phyloP scores from a whole-genome alignment of 1,140 invertebrate species.

The Zaprionus lachaisei region DNA sequence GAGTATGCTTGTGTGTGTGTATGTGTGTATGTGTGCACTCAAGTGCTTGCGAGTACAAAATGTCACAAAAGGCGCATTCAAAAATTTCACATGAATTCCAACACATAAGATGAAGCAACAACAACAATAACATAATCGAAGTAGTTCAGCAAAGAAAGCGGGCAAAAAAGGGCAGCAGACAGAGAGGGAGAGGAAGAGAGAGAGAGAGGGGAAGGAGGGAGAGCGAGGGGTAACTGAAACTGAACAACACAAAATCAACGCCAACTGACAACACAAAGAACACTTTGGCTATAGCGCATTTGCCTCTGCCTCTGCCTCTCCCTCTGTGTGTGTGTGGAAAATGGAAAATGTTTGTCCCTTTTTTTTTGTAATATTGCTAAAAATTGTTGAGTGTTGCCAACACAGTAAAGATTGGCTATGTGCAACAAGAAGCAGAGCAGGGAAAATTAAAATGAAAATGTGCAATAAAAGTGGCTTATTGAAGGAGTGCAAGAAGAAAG shows the following conservation, averaged over 20 bases:
- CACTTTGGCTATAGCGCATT: constrained; percentile 34
- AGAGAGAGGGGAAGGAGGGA: not conserved
- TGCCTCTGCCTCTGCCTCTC: not conserved
- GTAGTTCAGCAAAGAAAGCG: constrained; percentile 34
- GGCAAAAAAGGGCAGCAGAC: not conserved
- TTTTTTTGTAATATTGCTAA: constrained; percentile 44
- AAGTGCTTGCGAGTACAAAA: constrained; percentile 42
- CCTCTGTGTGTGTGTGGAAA: constrained; percentile 7
- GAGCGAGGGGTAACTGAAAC: constrained; percentile 19
- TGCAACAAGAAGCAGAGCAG: not conserved
- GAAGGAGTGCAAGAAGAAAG: not conserved
- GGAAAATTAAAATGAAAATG: constrained; percentile 17
- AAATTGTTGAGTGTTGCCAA: constrained; percentile 14
- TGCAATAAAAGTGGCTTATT: not conserved
- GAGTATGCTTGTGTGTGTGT: not conserved
- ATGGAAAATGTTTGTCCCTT: constrained; percentile 57
- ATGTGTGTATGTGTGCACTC: constrained; percentile 39
- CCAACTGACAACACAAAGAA: constrained; percentile 35
- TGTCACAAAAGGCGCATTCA: constrained; percentile 40
- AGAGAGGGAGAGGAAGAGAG: not conserved
- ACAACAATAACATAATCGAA: constrained; percentile 42
- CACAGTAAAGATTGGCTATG: constrained; percentile 22
- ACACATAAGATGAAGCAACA: constrained; percentile 15
- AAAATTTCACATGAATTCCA: constrained; percentile 52
- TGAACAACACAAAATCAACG: constrained; percentile 52